Conservation (phyloP, 2,888 invertebrate genomes). For the Sinodicranocentrus sp. region DNA sequence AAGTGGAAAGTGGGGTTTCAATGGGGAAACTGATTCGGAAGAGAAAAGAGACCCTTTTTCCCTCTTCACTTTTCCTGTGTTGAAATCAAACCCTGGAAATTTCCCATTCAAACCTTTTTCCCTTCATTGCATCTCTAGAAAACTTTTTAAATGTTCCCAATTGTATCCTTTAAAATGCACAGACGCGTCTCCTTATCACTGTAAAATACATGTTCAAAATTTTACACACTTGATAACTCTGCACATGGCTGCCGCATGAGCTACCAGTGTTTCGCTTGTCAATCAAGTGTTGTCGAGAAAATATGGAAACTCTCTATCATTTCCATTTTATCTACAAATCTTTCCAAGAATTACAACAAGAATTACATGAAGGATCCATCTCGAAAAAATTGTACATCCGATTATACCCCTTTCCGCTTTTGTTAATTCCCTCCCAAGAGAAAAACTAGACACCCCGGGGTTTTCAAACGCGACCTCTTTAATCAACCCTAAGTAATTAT, state of each 20-base stretch:
- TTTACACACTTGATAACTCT: conserved; percentile 31
- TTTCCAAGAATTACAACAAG: too few relatives aligned
- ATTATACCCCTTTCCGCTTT: too few relatives aligned
- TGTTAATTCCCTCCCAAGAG: too few relatives aligned
- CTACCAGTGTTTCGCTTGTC: conserved; percentile 19
- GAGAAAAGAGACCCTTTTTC: background rate
- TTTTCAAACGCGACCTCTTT: background rate
- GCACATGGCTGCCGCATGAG: background rate
- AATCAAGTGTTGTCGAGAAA: conserved; percentile 33
- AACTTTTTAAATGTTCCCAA: conserved; percentile 6
- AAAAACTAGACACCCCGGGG: too few relatives aligned
- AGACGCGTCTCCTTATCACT: too few relatives aligned
- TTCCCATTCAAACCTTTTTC: background rate
- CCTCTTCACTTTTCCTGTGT: conserved; percentile 7
- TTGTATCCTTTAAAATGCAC: too few relatives aligned
- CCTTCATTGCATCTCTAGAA: background rate
- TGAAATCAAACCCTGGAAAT: conserved; percentile 12
- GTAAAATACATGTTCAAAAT: background rate
- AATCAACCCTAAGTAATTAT: background rate
- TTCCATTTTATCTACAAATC: background rate
- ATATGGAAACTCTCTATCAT: background rate
- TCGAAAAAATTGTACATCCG: too few relatives aligned
- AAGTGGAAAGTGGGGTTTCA: background rate
- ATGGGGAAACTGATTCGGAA: background rate
- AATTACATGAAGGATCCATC: too few relatives aligned